A percentile compares a stretch with the other conserved stretches of the same genome.
Conservation (phyloP, 2,113 vertebrate genomes). For the Tauraco erythrolophus region DNA sequence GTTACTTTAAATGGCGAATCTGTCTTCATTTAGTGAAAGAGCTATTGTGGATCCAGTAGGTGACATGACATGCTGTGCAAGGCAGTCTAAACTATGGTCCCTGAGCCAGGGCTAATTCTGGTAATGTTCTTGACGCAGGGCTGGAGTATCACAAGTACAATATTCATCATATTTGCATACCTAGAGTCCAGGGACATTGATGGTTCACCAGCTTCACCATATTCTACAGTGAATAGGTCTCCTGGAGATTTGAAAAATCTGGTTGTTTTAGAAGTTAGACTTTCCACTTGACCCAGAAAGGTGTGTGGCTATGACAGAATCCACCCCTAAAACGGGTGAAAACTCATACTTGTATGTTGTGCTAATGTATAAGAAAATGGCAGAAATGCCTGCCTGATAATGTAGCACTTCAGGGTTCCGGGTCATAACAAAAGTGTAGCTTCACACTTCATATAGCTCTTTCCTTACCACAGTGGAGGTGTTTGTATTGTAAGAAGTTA, state of each 20-base stretch:
- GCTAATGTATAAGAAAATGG: neutral
- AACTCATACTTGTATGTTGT: neutral
- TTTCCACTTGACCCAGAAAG: neutral
- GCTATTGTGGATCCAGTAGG: neutral
- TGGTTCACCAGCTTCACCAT: neutral
- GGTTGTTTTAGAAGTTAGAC: neutral
- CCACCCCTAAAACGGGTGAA: neutral
- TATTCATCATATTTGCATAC: neutral
- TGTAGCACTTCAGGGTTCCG: neutral
- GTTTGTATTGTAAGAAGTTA: neutral
- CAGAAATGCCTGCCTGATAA: neutral
- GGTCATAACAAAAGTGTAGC: neutral
- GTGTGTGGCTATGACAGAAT: neutral
- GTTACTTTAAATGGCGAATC: neutral
- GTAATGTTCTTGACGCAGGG: neutral
- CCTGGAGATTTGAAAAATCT: neutral
- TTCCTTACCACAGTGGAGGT: neutral
- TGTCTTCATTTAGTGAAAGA: neutral
- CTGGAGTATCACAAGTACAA: neutral
- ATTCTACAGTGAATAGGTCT: neutral
- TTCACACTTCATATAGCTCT: neutral
- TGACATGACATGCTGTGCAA: neutral
- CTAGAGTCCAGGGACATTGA: neutral
- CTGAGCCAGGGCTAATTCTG: neutral
- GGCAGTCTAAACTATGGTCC: neutral